phyloP scores from a whole-genome alignment of 2,888 invertebrate genomes.

The Hermaeophaga mercurialis region DNA sequence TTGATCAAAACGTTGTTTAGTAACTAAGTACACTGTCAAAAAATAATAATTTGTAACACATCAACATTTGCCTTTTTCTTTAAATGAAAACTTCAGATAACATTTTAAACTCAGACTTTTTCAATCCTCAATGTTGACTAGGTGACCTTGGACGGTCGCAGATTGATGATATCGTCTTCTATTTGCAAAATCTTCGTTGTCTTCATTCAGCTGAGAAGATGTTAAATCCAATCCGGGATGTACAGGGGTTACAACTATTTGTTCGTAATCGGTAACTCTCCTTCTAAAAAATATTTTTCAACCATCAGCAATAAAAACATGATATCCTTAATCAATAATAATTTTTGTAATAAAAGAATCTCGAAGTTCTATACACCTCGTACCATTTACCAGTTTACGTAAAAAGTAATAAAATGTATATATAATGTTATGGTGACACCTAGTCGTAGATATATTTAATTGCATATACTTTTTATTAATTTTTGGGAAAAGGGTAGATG shows the following conservation, averaged over 20 bases:
- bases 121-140: constrained; percentile 62
- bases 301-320: background rate
- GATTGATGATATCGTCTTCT: constrained; percentile 93
- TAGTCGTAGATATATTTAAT: too few species aligned
- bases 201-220: constrained; percentile 89
- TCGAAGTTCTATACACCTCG: too few species aligned
- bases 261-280: constrained; percentile 81
- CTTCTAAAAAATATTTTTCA: constrained; percentile 62
- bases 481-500: too few species aligned
- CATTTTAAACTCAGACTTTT: background rate
- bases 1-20: too few species aligned
- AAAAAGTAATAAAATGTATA: too few species aligned
- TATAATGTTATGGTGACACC: too few species aligned
- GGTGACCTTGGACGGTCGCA: constrained; percentile 76
- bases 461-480: too few species aligned
- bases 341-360: too few species aligned
- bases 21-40: too few species aligned
- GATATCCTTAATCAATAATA: background rate
- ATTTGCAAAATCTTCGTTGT: constrained; percentile 93
- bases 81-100: constrained; percentile 3
- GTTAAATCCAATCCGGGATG: constrained; percentile 80
- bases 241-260: constrained; percentile 82
- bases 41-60: too few species aligned
- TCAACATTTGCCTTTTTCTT: too few species aligned
- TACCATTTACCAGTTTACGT: too few species aligned